These are phyloP conservation scores for Xerus inauris DNA, from an alignment of 2,113 vertebrate genomes.

Conservation along the genomic window DNA sequence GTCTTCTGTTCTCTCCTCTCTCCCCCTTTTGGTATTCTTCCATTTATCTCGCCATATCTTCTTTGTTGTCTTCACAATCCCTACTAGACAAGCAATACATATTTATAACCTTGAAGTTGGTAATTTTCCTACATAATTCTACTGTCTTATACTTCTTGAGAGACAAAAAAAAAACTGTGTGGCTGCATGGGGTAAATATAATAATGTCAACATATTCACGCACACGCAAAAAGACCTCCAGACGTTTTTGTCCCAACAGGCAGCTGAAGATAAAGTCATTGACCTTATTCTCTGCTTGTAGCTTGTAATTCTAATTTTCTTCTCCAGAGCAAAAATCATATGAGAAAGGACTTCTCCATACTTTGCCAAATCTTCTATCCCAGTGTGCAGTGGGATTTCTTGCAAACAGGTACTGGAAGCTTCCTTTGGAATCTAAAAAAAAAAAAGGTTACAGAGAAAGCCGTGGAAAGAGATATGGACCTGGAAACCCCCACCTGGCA, in stretches of 20 bases:
- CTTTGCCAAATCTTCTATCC: not conserved
- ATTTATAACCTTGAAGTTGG: constrained; percentile 9
- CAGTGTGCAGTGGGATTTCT: not conserved
- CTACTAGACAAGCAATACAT: not conserved
- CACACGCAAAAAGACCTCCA: not conserved
- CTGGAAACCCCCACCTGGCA: constrained; percentile 68
- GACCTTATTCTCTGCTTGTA: not conserved
- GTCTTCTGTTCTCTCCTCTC: not conserved
- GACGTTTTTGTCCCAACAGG: not conserved
- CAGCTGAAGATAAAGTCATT: not conserved
- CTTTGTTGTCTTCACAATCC: not conserved
- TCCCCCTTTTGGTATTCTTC: not conserved
- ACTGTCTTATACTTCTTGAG: not conserved
- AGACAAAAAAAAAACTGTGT: not conserved
- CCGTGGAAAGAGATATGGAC: not conserved
- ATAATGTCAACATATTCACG: not conserved
- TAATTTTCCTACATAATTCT: constrained; percentile 15
- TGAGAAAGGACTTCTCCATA: not conserved
- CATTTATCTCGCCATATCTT: not conserved
- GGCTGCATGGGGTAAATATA: not conserved
- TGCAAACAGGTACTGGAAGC: not conserved
- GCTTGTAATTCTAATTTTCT: not conserved
- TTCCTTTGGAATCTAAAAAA: not conserved
- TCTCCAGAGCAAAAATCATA: constrained; percentile 39
- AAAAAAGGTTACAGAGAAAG: constrained; percentile 36